These are phyloP conservation scores for Ptychodera flava DNA, from an alignment of 35 echinoderm and acorn worm species.

Conservation along the genomic window DNA sequence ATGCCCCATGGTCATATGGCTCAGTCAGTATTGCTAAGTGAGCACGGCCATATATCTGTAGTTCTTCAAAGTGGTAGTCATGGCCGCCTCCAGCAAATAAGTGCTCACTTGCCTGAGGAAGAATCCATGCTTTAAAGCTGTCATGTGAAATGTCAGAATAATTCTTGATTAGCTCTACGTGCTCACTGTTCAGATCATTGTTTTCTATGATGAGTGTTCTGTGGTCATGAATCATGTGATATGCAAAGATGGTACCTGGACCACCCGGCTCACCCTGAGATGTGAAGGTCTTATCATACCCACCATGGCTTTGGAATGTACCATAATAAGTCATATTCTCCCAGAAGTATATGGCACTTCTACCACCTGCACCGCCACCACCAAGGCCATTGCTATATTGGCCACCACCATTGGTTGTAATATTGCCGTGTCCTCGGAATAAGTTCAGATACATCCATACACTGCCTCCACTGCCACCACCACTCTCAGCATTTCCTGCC, in stretches of 20 bases:
- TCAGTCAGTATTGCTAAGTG: conserved; percentile 63
- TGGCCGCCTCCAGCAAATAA: conserved; percentile 62
- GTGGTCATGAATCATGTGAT: conserved; percentile 71
- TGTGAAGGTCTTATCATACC: background rate
- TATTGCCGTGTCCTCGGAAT: conserved; percentile 43
- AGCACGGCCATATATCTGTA: conserved; percentile 82
- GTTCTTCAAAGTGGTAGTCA: conserved; percentile 87
- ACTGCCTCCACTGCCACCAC: conserved; percentile 66
- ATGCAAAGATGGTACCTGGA: conserved; percentile 82
- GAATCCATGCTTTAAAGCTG: conserved; percentile 86
- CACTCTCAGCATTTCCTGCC: conserved; percentile 35
- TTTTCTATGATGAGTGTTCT: conserved; percentile 83
- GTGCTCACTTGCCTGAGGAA: conserved; percentile 76
- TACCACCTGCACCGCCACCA: conserved; percentile 63
- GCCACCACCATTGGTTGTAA: conserved; percentile 54
- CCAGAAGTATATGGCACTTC: conserved; percentile 73
- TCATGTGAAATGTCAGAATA: conserved; percentile 63
- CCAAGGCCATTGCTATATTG: background rate
- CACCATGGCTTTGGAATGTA: conserved; percentile 57
- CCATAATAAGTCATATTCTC: conserved; percentile 63
- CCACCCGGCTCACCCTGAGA: conserved; percentile 40
- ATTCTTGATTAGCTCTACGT: conserved; percentile 14
- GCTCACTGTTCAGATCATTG: conserved; percentile 22
- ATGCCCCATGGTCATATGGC: conserved; percentile 60
- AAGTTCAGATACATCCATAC: conserved; percentile 40